These are phyloP conservation scores for Gambusia affinis DNA, from an alignment of 2,113 vertebrate species.

Conservation along the genomic window DNA sequence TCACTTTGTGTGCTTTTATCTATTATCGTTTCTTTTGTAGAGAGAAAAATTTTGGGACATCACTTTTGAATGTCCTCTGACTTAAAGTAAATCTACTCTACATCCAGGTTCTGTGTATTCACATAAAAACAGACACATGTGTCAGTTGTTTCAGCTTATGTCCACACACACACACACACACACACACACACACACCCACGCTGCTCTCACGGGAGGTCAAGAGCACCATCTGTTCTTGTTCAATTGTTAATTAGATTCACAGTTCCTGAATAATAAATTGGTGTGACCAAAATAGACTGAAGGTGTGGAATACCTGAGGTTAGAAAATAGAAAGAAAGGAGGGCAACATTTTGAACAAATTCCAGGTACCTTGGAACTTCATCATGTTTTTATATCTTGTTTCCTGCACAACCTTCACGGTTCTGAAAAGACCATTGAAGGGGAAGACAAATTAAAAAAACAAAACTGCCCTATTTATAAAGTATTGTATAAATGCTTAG, in stretches of 20 bases:
- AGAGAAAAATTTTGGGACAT: neutral
- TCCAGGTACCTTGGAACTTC: conserved; percentile 15
- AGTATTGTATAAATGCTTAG: too few species aligned
- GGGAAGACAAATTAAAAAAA: too few species aligned
- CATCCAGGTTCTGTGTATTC: conserved; percentile 15
- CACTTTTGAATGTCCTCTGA: neutral
- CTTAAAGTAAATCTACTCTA: neutral
- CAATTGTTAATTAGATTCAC: conserved; percentile 80
- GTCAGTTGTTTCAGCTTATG: conserved; percentile 39
- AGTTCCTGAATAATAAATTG: conserved; percentile 74
- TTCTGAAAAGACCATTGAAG: neutral
- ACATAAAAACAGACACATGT: conserved; percentile 42
- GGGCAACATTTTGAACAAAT: conserved; percentile 37
- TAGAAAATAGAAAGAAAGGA: neutral
- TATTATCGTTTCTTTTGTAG: neutral
- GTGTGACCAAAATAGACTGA: conserved; percentile 55
- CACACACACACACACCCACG: too few species aligned
- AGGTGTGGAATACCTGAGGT: conserved; percentile 63
- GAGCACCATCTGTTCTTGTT: conserved; percentile 78
- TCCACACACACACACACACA: conserved; percentile 32
- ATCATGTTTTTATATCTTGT: neutral
- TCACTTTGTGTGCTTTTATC: neutral
- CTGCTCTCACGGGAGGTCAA: conserved; percentile 66
- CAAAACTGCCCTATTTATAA: too few species aligned
- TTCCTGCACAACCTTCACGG: neutral